Conservation (phyloP, 2,888 invertebrate species). For the Euproctis similis region DNA sequence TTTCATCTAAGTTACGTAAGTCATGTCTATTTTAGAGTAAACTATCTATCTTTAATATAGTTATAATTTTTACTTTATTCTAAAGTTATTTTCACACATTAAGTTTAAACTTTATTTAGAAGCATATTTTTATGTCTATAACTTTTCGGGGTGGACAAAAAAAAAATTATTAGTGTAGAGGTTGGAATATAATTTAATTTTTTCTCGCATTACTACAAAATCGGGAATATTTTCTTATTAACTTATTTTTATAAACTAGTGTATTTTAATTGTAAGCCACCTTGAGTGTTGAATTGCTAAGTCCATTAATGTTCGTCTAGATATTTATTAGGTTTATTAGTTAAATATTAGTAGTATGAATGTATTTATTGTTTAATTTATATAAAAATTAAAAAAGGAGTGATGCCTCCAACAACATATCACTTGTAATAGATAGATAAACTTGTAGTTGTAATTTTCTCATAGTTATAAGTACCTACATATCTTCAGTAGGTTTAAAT, state of each 20-base stretch:
- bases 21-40: too few relatives aligned
- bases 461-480: slow-evolving; percentile 38
- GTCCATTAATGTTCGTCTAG: slow-evolving; percentile 52
- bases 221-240: slow-evolving; percentile 49
- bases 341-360: slow-evolving; percentile 45
- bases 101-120: too few relatives aligned
- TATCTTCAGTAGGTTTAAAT: slow-evolving; percentile 35
- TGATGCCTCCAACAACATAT: slow-evolving; percentile 72
- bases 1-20: too few relatives aligned
- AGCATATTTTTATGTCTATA: too few relatives aligned
- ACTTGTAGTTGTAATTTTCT: slow-evolving; percentile 63
- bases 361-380: slow-evolving; percentile 55
- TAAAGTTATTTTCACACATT: too few relatives aligned
- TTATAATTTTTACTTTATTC: too few relatives aligned
- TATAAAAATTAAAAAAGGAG: slow-evolving; percentile 57
- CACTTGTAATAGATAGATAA: slow-evolving; percentile 74
- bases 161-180: too few relatives aligned
- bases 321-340: slow-evolving; percentile 48
- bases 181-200: slow-evolving; percentile 16
- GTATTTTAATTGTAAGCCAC: slow-evolving; percentile 65
- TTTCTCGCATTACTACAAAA: slow-evolving; percentile 45
- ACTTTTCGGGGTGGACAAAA: too few relatives aligned
- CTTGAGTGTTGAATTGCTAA: slow-evolving; percentile 66
- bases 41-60: too few relatives aligned
- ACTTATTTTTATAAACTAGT: slow-evolving; percentile 56